phyloP scores from a whole-genome alignment of 1,140 invertebrate genomes.

The Agraylea sexmaculata region DNA sequence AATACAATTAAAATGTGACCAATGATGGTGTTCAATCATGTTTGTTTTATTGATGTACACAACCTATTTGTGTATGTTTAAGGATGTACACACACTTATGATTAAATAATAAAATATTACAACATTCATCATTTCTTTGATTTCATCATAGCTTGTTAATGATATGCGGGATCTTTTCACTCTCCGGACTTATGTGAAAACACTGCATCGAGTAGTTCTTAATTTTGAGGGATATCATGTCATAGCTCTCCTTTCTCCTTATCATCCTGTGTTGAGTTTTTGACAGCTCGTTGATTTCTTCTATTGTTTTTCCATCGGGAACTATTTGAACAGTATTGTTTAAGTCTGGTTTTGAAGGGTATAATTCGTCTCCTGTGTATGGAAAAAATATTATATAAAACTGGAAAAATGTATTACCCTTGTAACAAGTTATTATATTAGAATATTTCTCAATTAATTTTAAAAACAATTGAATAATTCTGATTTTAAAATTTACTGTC shows the following conservation, averaged over 20 bases:
- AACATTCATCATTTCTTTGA: no score
- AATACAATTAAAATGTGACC: no score
- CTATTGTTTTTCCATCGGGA: conserved; percentile 20
- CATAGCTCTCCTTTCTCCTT: conserved; percentile 4
- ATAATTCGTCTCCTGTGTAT: conserved; percentile 26
- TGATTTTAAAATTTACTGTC: conserved; percentile 7
- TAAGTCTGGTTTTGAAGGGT: conserved; percentile 25
- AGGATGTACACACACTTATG: no score
- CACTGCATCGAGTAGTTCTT: conserved; percentile 14
- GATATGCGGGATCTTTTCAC: conserved; percentile 5
- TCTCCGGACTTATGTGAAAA: conserved; percentile 9
- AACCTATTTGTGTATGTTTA: no score
- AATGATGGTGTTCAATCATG: no score
- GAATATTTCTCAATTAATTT: conserved; percentile 1
- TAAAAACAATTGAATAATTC: conserved; percentile 4
- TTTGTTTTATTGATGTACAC: no score
- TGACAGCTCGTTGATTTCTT: conserved; percentile 22
- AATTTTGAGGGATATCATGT: neutral
- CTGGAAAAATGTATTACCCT: no score
- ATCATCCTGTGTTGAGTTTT: conserved; percentile 24
- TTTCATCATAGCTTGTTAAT: neutral
- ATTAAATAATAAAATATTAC: no score
- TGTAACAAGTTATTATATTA: no score
- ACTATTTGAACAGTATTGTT: conserved; percentile 20
- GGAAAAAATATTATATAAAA: conserved; percentile 6